phyloP scores from a whole-genome alignment of 2,797 vertebrate genomes.

The Sebastes paucispinis region DNA sequence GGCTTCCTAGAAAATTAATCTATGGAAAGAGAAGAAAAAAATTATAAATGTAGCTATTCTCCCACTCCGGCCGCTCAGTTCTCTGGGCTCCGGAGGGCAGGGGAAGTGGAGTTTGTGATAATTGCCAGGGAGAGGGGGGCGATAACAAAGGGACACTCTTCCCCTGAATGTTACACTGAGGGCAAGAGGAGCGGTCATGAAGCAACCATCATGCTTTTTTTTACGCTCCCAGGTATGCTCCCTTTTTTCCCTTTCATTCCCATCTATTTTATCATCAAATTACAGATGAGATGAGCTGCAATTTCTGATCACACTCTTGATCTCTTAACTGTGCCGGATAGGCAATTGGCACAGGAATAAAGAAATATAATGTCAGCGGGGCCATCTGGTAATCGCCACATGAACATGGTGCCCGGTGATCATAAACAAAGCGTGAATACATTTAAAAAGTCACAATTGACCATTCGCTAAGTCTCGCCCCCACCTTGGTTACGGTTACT shows the following conservation, averaged over 20 bases:
- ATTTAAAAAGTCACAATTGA: conserved; percentile 16
- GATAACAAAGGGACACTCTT: conserved; percentile 85
- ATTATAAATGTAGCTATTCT: conserved; percentile 89
- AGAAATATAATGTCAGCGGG: conserved; percentile 49
- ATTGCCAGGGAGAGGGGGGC: conserved; percentile 80
- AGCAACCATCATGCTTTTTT: conserved; percentile 66
- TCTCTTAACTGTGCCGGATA: conserved; percentile 62
- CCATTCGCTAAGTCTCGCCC: background rate
- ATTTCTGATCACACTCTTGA: conserved; percentile 69
- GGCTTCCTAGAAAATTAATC: conserved; percentile 88
- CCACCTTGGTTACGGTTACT: background rate
- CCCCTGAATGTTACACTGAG: conserved; percentile 85
- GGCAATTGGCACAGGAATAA: conserved; percentile 11
- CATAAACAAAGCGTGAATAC: conserved; percentile 45
- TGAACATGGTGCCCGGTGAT: conserved; percentile 25
- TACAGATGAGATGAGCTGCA: conserved; percentile 77
- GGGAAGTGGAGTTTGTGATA: conserved; percentile 85
- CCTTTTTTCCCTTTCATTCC: conserved; percentile 58
- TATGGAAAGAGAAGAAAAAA: conserved; percentile 84
- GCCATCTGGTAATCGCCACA: conserved; percentile 42
- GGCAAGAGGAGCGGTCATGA: conserved; percentile 79
- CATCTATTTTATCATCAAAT: conserved; percentile 78
- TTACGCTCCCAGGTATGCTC: conserved; percentile 72
- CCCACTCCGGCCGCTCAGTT: conserved; percentile 79
- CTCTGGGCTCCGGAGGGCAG: conserved; percentile 83